Conservation (phyloP, 2,797 vertebrate species). For the Chanos chanos region DNA sequence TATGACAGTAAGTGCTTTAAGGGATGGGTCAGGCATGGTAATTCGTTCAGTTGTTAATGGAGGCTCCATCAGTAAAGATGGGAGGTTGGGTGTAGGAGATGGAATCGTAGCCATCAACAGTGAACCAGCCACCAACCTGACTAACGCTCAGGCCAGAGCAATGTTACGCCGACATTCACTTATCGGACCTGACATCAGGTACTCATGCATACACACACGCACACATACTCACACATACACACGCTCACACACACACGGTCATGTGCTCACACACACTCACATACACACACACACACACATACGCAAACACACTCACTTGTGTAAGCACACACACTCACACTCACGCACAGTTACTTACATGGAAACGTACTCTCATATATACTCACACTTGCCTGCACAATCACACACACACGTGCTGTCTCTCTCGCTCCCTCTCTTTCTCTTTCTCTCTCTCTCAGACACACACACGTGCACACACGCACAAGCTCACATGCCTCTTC, state of each 20-base stretch:
- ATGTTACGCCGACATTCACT: slow-evolving; percentile 92
- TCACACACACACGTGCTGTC: background rate
- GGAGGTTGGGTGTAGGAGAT: slow-evolving; percentile 86
- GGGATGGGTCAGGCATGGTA: slow-evolving; percentile 90
- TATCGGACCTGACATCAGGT: slow-evolving; percentile 90
- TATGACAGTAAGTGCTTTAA: slow-evolving; percentile 91
- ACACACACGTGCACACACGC: background rate
- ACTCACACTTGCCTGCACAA: background rate
- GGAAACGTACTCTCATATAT: background rate
- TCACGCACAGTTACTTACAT: background rate
- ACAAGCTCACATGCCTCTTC: too few relatives aligned
- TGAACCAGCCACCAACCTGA: slow-evolving; percentile 82
- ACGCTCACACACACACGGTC: too few relatives aligned
- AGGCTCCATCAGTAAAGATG: slow-evolving; percentile 88
- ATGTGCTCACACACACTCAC: too few relatives aligned
- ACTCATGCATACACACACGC: slow-evolving; percentile 6
- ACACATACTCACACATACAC: too few relatives aligned
- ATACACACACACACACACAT: too few relatives aligned
- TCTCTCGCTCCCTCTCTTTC: background rate
- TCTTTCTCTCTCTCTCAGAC: too few relatives aligned
- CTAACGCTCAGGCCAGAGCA: slow-evolving; percentile 84
- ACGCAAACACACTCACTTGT: too few relatives aligned
- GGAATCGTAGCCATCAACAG: slow-evolving; percentile 89
- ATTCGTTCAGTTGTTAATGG: slow-evolving; percentile 89
- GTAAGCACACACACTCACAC: too few relatives aligned